These are phyloP conservation scores for Amphiprion clarkii DNA, from an alignment of 2,797 vertebrate species.

Conservation along the genomic window DNA sequence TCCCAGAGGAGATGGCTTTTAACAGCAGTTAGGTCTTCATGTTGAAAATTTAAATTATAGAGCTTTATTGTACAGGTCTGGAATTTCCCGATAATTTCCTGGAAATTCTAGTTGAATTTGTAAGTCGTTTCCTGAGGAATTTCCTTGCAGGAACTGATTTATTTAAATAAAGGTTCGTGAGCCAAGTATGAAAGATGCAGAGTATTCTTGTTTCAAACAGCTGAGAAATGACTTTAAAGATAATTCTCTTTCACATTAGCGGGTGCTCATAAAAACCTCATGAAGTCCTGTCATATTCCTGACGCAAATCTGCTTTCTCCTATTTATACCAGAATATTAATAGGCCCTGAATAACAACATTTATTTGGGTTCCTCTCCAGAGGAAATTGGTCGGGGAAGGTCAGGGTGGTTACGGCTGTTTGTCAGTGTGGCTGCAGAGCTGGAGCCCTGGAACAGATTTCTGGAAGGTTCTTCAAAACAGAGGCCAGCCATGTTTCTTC, in stretches of 20 bases:
- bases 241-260: neutral
- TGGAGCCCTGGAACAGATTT: constrained; percentile 59
- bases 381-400: constrained; percentile 66
- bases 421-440: constrained; percentile 60
- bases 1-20: neutral
- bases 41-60: constrained; percentile 2
- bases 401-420: constrained; percentile 65
- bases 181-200: neutral
- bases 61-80: neutral
- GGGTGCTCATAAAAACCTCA: constrained; percentile 21
- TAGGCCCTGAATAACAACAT: constrained; percentile 73
- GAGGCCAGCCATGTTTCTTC: constrained; percentile 66
- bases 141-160: constrained; percentile 1
- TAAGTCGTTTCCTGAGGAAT: neutral
- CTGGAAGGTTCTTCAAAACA: constrained; percentile 67
- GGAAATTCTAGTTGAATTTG: constrained; percentile 2
- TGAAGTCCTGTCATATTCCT: constrained; percentile 4
- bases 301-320: constrained; percentile 39
- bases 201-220: constrained; percentile 16
- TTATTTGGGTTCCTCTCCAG: constrained; percentile 71
- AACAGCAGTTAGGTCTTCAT: neutral
- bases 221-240: constrained; percentile 9
- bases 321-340: constrained; percentile 68
- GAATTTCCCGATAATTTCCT: constrained; percentile 10
- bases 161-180: constrained; percentile 8